Conservation (phyloP, 2,113 vertebrate species). For the Eolophus roseicapilla region DNA sequence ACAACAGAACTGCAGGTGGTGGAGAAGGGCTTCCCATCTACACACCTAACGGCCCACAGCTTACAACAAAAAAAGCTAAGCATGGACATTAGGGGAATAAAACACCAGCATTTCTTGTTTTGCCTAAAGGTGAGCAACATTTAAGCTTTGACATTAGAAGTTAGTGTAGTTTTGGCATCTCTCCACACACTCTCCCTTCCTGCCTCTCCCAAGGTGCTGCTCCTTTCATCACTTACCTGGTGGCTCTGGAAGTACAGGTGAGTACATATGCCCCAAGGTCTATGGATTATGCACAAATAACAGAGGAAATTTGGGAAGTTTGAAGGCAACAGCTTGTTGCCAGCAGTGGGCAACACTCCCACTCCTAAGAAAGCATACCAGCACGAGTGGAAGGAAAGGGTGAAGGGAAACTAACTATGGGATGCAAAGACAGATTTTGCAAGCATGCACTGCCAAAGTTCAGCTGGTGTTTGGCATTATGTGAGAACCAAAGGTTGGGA, state of each 20-base stretch:
- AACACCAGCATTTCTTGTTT: not conserved
- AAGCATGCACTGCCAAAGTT: not conserved
- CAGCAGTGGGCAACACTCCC: not conserved
- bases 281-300: not conserved
- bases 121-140: not conserved
- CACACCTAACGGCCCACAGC: not conserved
- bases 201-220: not conserved
- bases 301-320: not conserved
- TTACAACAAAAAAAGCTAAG: not conserved
- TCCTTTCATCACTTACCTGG: not conserved
- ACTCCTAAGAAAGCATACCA: not conserved
- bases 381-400: not conserved
- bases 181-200: not conserved
- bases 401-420: not conserved
- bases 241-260: not conserved
- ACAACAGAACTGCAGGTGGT: not conserved
- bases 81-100: not conserved
- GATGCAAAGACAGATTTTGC: not conserved
- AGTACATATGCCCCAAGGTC: not conserved
- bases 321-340: not conserved
- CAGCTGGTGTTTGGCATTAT: not conserved
- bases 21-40: not conserved
- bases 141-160: not conserved
- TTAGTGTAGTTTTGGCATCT: not conserved
- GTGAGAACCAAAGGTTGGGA: not conserved